Conservation (phyloP, 2,888 invertebrate species). For the Prostheceraeus crozeri region DNA sequence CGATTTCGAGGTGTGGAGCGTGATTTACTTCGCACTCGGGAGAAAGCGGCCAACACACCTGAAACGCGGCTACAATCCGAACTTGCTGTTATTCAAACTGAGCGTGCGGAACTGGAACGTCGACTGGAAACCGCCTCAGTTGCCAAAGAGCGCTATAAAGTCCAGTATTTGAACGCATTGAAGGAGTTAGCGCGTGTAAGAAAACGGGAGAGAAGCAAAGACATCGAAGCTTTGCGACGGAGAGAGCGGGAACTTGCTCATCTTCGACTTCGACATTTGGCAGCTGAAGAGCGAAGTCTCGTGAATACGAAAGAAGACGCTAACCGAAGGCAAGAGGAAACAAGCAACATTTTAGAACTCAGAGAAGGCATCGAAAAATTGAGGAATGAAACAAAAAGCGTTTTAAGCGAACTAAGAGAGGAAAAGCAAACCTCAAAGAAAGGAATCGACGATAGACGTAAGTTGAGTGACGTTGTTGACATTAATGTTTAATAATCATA, state of each 20-base stretch:
- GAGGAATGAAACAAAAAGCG: too few relatives aligned
- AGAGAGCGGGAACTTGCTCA: slow-evolving; percentile 53
- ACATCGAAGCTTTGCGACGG: slow-evolving; percentile 47
- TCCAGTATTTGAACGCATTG: slow-evolving; percentile 57
- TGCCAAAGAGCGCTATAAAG: slow-evolving; percentile 58
- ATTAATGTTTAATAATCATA: too few relatives aligned
- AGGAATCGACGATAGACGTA: too few relatives aligned
- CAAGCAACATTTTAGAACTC: too few relatives aligned
- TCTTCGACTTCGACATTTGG: slow-evolving; percentile 55
- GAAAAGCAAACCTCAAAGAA: too few relatives aligned
- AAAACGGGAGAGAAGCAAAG: slow-evolving; percentile 53
- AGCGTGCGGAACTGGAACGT: slow-evolving; percentile 54
- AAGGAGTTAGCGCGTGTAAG: slow-evolving; percentile 55
- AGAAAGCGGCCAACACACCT: slow-evolving; percentile 52
- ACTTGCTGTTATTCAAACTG: slow-evolving; percentile 41
- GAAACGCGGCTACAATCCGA: slow-evolving; percentile 57
- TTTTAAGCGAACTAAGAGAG: too few relatives aligned
- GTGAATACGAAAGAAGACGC: too few relatives aligned
- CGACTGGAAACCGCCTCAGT: slow-evolving; percentile 54
- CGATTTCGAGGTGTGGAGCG: slow-evolving; percentile 46
- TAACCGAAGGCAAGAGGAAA: too few relatives aligned
- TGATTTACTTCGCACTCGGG: slow-evolving; percentile 52
- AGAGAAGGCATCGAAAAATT: too few relatives aligned
- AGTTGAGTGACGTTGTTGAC: too few relatives aligned
- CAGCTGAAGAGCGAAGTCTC: slow-evolving; percentile 55